These are phyloP conservation scores for Eupsilia transversa DNA, from an alignment of 2,888 invertebrate genomes.

Conservation along the genomic window DNA sequence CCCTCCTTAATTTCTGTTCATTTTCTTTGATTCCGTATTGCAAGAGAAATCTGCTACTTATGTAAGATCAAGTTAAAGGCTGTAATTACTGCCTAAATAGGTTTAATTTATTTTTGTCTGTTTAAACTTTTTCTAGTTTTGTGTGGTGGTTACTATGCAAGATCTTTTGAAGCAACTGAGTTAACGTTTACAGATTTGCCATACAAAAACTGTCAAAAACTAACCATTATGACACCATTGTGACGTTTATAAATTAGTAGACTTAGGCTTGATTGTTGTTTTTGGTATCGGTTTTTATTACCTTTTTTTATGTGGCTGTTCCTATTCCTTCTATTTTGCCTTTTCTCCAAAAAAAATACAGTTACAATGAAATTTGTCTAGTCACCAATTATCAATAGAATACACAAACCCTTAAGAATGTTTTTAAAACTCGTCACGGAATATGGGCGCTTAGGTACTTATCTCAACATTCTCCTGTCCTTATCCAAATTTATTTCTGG, in stretches of 20 bases:
- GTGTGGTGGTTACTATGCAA: neutral
- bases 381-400: neutral
- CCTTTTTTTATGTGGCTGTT: neutral
- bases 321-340: accelerated
- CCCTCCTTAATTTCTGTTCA: constrained; percentile 40
- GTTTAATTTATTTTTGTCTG: constrained; percentile 5
- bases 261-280: too few relatives aligned
- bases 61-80: constrained; percentile 14
- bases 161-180: neutral
- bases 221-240: too few relatives aligned
- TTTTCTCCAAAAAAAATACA: neutral
- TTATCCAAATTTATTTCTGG: neutral
- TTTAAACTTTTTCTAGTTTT: neutral
- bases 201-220: too few relatives aligned
- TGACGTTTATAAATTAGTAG: too few relatives aligned
- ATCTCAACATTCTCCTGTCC: neutral
- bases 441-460: neutral
- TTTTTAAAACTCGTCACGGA: neutral
- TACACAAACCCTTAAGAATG: neutral
- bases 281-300: too few relatives aligned
- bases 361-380: neutral
- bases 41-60: constrained; percentile 26
- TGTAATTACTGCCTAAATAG: constrained; percentile 19
- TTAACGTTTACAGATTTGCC: too few relatives aligned
- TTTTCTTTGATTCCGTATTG: constrained; percentile 41